Evolutionary conservation across 1,140 invertebrate genomes (phyloP), one percentile per base, ranked within the genome.

Genomic region (Drosophila lacteicornis): DNA sequence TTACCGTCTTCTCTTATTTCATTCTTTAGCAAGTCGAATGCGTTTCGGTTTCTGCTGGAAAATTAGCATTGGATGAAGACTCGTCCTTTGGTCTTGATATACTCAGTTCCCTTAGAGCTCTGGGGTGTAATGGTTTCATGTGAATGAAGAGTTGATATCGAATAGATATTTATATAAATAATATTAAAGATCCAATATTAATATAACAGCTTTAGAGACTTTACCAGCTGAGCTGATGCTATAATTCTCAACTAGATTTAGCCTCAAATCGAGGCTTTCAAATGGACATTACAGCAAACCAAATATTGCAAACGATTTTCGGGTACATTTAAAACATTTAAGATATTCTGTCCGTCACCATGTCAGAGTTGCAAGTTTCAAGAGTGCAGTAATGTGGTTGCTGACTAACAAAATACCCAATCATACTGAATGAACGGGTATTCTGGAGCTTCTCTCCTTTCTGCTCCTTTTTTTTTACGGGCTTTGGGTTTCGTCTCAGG

Each of bases 11-110:
- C 30, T 58, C 45, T 5, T 36, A 40, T 46, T 58, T 40, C 19
- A 49, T 53, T 46, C 56, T 22, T 58, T 30, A 46, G 51, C 19
- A 57, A 61, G 30, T 36, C 27, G 40, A 25, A 46, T 60, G 55
- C 40, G 59, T 40, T 53, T 69, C 22, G 45, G 43, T 59, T 71
- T 58, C n/a, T 50, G 53, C 25, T 25, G 22, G n/a, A 51, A 59
- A 56, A 59, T 71, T 73, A 58, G 53, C 19, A 30, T 19, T 46
- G 43, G 27, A 49, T 22, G n/a, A 27, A 49, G 36, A 50, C 46
- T 40, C 17, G 27, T 42, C 17, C 22, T n/a, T 33, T 38, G 33
- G 19, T 25, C 36, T 25, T 43, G 19, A 15, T 1, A 25, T 45
- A 17, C 66, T 51, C 45, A 9, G 25, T 38, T 12, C 0, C 2